These are phyloP conservation scores for Barnardius zonarius DNA, from an alignment of 2,113 vertebrate species.

Conservation along the genomic window DNA sequence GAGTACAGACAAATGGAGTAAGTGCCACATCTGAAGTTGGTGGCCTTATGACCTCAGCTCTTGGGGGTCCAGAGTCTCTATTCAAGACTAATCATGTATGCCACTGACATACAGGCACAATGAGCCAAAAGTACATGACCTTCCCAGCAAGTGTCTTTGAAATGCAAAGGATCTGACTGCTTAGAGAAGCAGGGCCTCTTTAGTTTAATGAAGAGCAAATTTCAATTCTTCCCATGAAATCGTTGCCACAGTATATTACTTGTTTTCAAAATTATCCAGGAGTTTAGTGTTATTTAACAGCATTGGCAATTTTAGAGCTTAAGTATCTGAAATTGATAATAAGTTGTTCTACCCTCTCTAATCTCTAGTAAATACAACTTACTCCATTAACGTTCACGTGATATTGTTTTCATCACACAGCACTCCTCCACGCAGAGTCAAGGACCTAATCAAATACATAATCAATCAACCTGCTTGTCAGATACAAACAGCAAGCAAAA, in stretches of 20 bases:
- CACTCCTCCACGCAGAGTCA: background rate
- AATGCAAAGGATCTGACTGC: background rate
- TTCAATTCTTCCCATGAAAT: background rate
- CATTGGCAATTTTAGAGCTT: background rate
- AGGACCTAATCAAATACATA: background rate
- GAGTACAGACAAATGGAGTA: background rate
- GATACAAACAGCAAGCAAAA: background rate
- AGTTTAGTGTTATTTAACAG: background rate
- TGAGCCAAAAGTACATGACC: background rate
- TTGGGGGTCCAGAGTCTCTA: background rate
- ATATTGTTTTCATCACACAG: background rate
- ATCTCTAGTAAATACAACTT: background rate
- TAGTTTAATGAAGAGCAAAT: background rate
- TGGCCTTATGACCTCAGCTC: background rate
- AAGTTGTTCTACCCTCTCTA: background rate
- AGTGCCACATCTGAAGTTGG: background rate
- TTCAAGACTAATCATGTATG: background rate
- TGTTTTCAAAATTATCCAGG: background rate
- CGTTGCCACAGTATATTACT: background rate
- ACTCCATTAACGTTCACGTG: accelerated
- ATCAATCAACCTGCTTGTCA: slow-evolving; percentile 1
- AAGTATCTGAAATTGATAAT: background rate
- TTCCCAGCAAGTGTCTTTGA: background rate
- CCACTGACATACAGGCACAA: background rate
- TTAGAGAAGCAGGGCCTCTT: background rate